phyloP scores from a whole-genome alignment of 1,140 invertebrate genomes.

The Rhynchophorus ferrugineus region DNA sequence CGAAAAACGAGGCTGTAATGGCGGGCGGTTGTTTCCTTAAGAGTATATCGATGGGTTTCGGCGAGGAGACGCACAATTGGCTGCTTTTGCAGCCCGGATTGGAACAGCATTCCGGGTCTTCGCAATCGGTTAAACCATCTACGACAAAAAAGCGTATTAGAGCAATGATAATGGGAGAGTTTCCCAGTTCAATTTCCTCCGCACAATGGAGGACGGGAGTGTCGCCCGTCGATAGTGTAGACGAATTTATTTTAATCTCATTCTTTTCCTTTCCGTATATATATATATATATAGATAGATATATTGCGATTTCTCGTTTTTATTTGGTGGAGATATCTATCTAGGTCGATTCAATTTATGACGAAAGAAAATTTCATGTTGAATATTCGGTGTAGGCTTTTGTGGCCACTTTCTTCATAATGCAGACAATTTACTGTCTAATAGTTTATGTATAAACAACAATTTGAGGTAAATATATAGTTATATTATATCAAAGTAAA shows the following conservation, averaged over 20 bases:
- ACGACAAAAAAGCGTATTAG: constrained; percentile 1
- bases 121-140: constrained; percentile 95
- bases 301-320: no score
- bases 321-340: no score
- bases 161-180: neutral
- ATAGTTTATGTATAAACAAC: no score
- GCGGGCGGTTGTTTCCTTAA: constrained; percentile 89
- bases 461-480: no score
- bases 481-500: no score
- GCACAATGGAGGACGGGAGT: neutral
- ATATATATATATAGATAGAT: no score
- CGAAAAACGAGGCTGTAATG: constrained; percentile 94
- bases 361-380: no score
- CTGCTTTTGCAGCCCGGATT: constrained; percentile 72
- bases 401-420: no score
- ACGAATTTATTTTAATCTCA: neutral
- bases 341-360: no score
- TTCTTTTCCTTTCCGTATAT: neutral
- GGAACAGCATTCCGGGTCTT: constrained; percentile 94
- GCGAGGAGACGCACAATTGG: constrained; percentile 82
- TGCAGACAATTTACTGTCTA: no score
- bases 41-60: constrained; percentile 89
- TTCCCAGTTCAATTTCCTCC: constrained; percentile 1
- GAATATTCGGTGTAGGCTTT: no score
- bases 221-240: neutral